A percentile compares a stretch with the other conserved stretches of the same genome.
Evolutionary conservation across 2,797 vertebrate genomes (phyloP).

Genomic region (Sebastes diploproa): DNA sequence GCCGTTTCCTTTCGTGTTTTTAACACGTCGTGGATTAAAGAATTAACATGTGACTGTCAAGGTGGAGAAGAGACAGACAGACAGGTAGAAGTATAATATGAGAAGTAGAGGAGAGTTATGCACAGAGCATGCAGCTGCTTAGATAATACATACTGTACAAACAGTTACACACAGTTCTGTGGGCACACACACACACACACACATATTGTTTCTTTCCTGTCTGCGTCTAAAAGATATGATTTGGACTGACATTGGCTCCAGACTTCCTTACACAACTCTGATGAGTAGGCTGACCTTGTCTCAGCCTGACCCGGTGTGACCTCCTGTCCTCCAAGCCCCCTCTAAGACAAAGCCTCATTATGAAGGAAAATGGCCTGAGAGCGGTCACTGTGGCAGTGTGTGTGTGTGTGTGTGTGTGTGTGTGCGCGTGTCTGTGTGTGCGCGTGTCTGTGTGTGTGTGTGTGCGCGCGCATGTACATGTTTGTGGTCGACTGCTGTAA

Average conservation of each 20-base stretch:
- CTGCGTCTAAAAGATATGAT: slow-evolving; percentile 71
- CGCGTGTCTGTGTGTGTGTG: too few species aligned
- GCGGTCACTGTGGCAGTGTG: slow-evolving; percentile 13
- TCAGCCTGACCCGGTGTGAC: slow-evolving; percentile 64
- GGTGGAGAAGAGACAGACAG: slow-evolving; percentile 33
- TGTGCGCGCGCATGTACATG: background rate
- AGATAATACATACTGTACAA: slow-evolving; percentile 38
- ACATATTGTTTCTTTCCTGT: slow-evolving; percentile 65
- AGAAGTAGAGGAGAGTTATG: slow-evolving; percentile 36
- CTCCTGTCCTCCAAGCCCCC: slow-evolving; percentile 56
- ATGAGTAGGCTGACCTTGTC: slow-evolving; percentile 75
- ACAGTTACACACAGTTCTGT: slow-evolving; percentile 36
- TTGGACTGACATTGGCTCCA: slow-evolving; percentile 76
- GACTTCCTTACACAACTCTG: slow-evolving; percentile 76
- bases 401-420: background rate
- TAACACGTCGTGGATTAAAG: slow-evolving; percentile 77
- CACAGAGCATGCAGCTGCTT: slow-evolving; percentile 50
- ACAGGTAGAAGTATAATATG: slow-evolving; percentile 45
- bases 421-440: too few species aligned
- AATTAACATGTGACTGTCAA: slow-evolving; percentile 77
- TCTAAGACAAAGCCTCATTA: slow-evolving; percentile 74
- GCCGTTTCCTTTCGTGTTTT: slow-evolving; percentile 65
- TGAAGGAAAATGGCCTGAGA: slow-evolving; percentile 55
- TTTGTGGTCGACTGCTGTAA: slow-evolving; percentile 12
- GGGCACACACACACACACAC: slow-evolving; percentile 8